A percentile compares a stretch with the other conserved stretches of the same genome.
Conservation (phyloP, 2,113 vertebrate genomes). For the Anguilla japonica region DNA sequence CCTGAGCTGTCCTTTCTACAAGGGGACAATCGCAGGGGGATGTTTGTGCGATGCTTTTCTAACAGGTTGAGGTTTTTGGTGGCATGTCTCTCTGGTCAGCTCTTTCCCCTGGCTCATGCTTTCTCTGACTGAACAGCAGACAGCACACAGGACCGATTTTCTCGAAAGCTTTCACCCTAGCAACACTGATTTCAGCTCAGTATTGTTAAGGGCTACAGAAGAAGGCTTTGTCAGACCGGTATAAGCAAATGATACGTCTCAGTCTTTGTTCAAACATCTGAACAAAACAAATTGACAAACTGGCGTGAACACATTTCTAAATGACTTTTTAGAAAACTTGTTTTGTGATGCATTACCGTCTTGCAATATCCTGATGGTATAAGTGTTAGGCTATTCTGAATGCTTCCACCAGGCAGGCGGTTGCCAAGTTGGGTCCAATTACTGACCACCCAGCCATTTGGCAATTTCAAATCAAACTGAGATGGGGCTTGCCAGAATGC, state of each 20-base stretch:
- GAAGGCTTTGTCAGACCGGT: not conserved
- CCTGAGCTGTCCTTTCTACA: slow-evolving; percentile 10
- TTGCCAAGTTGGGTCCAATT: not conserved
- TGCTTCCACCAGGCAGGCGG: slow-evolving; percentile 1
- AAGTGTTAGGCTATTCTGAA: not conserved
- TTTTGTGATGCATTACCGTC: not conserved
- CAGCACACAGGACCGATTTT: slow-evolving; percentile 30
- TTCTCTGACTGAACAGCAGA: slow-evolving; percentile 14
- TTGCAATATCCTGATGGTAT: not conserved
- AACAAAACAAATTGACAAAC: not conserved
- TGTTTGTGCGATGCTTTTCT: not conserved
- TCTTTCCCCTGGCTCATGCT: not conserved
- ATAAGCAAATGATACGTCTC: not conserved
- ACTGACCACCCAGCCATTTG: slow-evolving; percentile 6
- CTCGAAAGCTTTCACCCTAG: slow-evolving; percentile 32
- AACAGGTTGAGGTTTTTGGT: slow-evolving; percentile 7
- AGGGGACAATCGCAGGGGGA: slow-evolving; percentile 6
- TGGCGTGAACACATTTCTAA: not conserved
- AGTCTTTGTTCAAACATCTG: not conserved
- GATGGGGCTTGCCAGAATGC: not conserved
- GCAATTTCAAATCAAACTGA: slow-evolving; percentile 13
- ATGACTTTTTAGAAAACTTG: not conserved
- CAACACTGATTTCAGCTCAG: slow-evolving; percentile 32
- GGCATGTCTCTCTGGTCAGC: not conserved
- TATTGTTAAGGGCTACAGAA: not conserved